Conservation (phyloP, 1,140 invertebrate species). For the Odontomachus brunneus region DNA sequence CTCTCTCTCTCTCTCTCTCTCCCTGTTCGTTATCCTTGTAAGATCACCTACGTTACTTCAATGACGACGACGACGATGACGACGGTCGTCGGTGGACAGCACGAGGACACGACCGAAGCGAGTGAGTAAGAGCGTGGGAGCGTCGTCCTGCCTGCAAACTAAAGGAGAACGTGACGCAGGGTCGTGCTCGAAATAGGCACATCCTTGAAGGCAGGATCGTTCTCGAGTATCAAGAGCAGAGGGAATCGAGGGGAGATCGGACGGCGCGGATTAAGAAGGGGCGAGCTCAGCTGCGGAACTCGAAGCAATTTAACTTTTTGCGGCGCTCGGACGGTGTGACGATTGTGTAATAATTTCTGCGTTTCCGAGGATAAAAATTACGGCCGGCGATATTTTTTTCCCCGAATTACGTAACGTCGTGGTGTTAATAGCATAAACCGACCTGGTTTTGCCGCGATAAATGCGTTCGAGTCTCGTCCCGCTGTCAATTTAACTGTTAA, state of each 20-base stretch:
- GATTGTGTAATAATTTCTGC: too few species aligned
- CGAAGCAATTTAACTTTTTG: not conserved
- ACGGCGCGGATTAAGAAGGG: not conserved
- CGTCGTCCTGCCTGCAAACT: slow-evolving; percentile 1
- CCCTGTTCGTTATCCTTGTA: slow-evolving; percentile 43
- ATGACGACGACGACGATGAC: too few species aligned
- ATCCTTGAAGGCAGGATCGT: not conserved
- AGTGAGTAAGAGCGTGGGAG: not conserved
- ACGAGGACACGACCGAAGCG: not conserved
- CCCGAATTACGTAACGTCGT: too few species aligned
- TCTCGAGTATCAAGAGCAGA: not conserved
- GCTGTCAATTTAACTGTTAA: not conserved
- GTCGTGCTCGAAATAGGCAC: slow-evolving; percentile 13
- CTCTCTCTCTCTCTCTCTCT: slow-evolving; percentile 16
- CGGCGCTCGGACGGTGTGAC: not conserved
- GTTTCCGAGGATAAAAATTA: too few species aligned
- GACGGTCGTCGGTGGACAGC: not conserved
- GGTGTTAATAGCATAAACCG: too few species aligned
- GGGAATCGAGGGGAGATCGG: not conserved
- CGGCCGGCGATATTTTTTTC: too few species aligned
- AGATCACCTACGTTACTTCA: slow-evolving; percentile 19
- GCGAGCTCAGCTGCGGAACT: not conserved
- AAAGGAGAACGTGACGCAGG: not conserved
- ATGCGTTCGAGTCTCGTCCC: too few species aligned
- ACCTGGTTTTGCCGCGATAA: not conserved